Evolutionary conservation across 2,113 vertebrate species (phyloP).

Genomic region (Pseudorectes ferrugineus): DNA sequence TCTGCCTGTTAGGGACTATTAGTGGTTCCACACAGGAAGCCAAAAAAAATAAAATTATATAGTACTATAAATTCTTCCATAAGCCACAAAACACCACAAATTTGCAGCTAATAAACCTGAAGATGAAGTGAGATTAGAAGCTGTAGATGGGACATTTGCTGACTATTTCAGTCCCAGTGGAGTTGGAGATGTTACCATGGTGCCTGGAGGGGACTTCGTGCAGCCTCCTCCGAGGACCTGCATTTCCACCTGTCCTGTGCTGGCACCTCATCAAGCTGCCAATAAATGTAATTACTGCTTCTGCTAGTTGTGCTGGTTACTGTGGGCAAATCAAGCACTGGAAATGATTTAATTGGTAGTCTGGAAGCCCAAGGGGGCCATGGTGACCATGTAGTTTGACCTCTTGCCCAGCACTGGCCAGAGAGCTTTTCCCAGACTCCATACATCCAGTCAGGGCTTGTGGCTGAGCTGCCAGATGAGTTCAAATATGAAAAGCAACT

Average conservation of each 20-base stretch:
- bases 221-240: not conserved
- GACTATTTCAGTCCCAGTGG: not conserved
- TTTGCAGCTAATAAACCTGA: constrained; percentile 74
- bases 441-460: not conserved
- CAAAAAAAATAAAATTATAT: constrained; percentile 56
- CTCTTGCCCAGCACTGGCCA: not conserved
- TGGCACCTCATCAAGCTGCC: not conserved
- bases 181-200: not conserved
- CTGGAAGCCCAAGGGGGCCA: not conserved
- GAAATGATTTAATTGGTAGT: constrained; percentile 22
- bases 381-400: not conserved
- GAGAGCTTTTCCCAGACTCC: not conserved
- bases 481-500: not conserved
- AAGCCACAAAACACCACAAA: constrained; percentile 68
- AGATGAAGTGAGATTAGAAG: constrained; percentile 60
- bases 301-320: not conserved
- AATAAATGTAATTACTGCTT: not conserved
- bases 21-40: constrained; percentile 69
- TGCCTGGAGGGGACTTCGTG: not conserved
- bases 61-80: constrained; percentile 72
- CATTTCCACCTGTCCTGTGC: not conserved
- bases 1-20: constrained; percentile 70
- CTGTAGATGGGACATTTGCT: constrained; percentile 20
- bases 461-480: not conserved
- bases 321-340: not conserved